Evolutionary conservation across 2,113 vertebrate genomes (phyloP), one percentile per base, ranked within the genome.

Genomic region (Hyaena hyaena): DNA sequence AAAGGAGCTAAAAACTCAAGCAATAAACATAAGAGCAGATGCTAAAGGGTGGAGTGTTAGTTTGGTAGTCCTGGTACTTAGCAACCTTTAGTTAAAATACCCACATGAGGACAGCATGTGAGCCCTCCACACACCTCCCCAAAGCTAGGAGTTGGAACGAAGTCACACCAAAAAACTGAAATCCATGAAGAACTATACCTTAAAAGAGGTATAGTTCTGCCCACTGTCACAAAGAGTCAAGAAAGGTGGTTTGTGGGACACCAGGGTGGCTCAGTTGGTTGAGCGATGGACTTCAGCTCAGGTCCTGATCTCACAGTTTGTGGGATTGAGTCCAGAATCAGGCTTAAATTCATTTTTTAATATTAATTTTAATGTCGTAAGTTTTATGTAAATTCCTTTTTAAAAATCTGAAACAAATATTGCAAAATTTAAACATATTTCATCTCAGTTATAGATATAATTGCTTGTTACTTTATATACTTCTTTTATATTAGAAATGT

Each of bases 1-100:
- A 90, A 92, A 50, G 35, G 73, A 83, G 33, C 74, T 92, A n/a
- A 97, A 93, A 96, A 77, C 4, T 58, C 43, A 77, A 81, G 45
- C 55, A 88, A 66, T n/a, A 53, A 93, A 35, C 61, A 43, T 39
- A 45, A 77, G 23, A 88, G 71, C 33, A 66, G 33, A 91, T 61
- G 79, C 61, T 77, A 33, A 86, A 21, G 15, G 26, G 26, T 50
- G 23, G 28, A 16, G 53, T 43, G 9, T 68, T 68, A 39, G 74
- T 79, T 43, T 35, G n/a, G 61, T 66, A 69, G 80, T 83, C 23
- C n/a, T 17, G 9, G 14, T 50, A 39, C 8, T 90, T 26, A 71
- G 33, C 76, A 33, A 86, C 15, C 33, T 74, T 53, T 50, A 28
- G 11, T n/a, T 80, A 58, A 5, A 88, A 84, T 1, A 14, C 26